Conservation (phyloP, 1,140 invertebrate genomes). For the Sarcophaga bullata region DNA sequence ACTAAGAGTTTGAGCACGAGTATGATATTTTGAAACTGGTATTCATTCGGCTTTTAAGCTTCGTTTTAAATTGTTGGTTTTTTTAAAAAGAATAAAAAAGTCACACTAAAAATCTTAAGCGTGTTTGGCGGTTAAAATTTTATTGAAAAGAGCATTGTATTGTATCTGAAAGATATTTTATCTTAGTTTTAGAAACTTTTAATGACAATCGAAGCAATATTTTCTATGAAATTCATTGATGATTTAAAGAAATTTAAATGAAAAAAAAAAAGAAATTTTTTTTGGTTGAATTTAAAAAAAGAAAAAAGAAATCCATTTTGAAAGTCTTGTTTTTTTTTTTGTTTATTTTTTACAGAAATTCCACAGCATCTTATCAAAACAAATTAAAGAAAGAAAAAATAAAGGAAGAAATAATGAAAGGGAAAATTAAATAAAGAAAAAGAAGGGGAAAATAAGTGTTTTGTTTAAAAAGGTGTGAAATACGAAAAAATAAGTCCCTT, state of each 20-base stretch:
- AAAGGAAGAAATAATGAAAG: neutral
- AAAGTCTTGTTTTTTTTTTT: neutral
- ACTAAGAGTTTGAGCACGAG: neutral
- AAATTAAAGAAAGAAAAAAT: neutral
- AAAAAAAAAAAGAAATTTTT: slow-evolving; percentile 15
- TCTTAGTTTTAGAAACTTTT: neutral
- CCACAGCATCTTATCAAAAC: neutral
- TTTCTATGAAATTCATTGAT: neutral
- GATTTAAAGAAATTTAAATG: neutral
- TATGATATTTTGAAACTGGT: neutral
- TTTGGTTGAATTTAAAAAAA: neutral
- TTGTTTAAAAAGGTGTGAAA: slow-evolving; percentile 27
- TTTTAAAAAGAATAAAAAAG: neutral
- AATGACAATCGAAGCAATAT: neutral
- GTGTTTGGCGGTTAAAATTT: slow-evolving; percentile 1
- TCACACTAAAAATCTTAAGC: neutral
- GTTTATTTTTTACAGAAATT: slow-evolving; percentile 28
- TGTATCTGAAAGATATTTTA: slow-evolving; percentile 1
- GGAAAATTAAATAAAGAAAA: slow-evolving; percentile 5
- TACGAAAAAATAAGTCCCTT: neutral
- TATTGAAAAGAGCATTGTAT: neutral
- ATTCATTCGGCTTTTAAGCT: slow-evolving; percentile 21
- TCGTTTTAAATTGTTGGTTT: neutral
- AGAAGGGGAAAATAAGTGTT: neutral
- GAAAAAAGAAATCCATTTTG: neutral